phyloP scores from a whole-genome alignment of 2,888 invertebrate genomes.

The Drepanosiphum platanoidis region DNA sequence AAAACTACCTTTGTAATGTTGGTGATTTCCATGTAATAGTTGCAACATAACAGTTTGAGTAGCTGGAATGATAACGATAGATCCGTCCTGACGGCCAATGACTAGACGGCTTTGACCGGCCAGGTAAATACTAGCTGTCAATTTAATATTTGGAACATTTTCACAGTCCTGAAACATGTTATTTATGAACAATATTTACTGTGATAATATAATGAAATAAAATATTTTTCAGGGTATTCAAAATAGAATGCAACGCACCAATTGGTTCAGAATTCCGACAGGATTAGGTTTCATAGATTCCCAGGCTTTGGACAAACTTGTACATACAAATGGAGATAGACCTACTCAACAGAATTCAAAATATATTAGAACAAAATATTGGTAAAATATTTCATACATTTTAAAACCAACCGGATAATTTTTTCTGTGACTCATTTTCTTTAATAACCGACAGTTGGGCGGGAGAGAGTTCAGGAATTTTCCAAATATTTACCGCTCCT shows the following conservation, averaged over 20 bases:
- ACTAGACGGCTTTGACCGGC: constrained; percentile 93
- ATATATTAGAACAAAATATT: constrained; percentile 13
- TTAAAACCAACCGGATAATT: constrained; percentile 38
- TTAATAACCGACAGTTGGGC: constrained; percentile 73
- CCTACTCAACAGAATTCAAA: constrained; percentile 67
- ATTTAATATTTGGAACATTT: constrained; percentile 71
- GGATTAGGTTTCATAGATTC: constrained; percentile 86
- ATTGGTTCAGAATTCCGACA: constrained; percentile 89
- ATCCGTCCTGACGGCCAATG: constrained; percentile 94
- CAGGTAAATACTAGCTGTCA: constrained; percentile 94
- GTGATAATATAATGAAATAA: too few species aligned
- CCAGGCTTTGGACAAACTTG: constrained; percentile 89
- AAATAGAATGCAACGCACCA: constrained; percentile 71
- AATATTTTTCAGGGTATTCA: too few species aligned
- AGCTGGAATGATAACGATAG: constrained; percentile 94
- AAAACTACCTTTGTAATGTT: constrained; percentile 76
- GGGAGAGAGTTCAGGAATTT: constrained; percentile 82
- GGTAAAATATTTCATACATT: neutral
- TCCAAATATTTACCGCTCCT: constrained; percentile 90
- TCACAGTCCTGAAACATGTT: constrained; percentile 67
- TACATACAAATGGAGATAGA: constrained; percentile 80
- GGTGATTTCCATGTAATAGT: constrained; percentile 86
- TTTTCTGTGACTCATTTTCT: constrained; percentile 69
- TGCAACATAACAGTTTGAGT: constrained; percentile 95
- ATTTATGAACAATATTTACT: neutral